Conservation (phyloP, 1,140 invertebrate species). For the Bactericera cockerelli region DNA sequence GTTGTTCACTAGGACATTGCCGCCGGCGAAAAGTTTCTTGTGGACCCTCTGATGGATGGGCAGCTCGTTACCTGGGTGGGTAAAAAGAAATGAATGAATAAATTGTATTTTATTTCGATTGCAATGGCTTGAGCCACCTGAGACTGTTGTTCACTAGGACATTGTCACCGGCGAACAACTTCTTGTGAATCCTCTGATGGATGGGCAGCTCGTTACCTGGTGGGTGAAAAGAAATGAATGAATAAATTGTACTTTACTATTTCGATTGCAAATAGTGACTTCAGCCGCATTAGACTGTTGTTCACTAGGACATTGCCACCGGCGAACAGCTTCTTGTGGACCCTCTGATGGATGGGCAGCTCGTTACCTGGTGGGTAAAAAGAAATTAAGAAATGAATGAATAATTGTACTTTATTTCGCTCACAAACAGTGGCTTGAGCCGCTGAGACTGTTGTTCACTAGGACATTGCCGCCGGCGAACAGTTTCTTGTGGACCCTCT, state of each 20-base stretch:
- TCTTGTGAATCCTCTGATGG: too few relatives aligned
- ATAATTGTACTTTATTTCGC: too few relatives aligned
- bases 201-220: too few relatives aligned
- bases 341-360: too few relatives aligned
- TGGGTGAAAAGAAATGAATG: too few relatives aligned
- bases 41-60: neutral
- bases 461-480: neutral
- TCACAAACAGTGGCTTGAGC: neutral
- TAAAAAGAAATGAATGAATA: too few relatives aligned
- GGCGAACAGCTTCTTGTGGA: too few relatives aligned
- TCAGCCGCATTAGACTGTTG: neutral
- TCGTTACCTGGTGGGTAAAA: too few relatives aligned
- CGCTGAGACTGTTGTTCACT: neutral
- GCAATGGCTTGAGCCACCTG: neutral
- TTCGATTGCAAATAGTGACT: too few relatives aligned
- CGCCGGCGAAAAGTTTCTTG: neutral
- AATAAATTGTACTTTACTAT: too few relatives aligned
- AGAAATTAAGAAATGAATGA: too few relatives aligned
- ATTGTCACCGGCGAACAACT: neutral
- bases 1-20: neutral
- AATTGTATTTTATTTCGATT: neutral
- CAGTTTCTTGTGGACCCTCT: neutral
- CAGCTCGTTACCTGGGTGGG: slow-evolving; percentile 1
- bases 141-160: neutral
- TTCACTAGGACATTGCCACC: neutral